Conservation (phyloP, 2,797 vertebrate genomes). For the Vireo griseus region DNA sequence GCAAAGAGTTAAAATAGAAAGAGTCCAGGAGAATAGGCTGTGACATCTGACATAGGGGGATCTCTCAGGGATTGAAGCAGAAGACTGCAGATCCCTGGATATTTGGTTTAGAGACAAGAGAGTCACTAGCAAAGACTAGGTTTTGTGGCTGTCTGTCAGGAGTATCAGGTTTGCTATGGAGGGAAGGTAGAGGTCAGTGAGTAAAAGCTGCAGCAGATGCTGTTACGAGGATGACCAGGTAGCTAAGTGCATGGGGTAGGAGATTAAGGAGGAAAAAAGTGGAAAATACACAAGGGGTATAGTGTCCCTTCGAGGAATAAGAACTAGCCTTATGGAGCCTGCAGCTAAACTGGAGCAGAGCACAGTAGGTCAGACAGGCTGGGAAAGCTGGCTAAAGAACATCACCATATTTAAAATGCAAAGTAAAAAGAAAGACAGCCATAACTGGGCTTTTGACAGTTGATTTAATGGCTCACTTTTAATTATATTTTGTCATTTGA, state of each 20-base stretch:
- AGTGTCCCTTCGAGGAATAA: background rate
- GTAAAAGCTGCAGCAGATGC: background rate
- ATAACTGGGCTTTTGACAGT: slow-evolving; percentile 49
- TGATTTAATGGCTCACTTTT: slow-evolving; percentile 59
- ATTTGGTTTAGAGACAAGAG: background rate
- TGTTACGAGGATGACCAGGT: background rate
- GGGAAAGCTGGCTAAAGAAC: background rate
- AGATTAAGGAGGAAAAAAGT: background rate
- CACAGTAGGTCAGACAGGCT: background rate
- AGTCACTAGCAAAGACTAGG: background rate
- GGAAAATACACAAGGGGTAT: background rate
- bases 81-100: background rate
- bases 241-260: background rate
- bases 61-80: background rate
- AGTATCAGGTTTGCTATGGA: background rate
- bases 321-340: background rate
- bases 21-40: background rate
- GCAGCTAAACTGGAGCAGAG: background rate
- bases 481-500: slow-evolving; percentile 68
- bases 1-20: background rate
- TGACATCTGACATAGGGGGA: background rate
- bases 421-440: background rate
- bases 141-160: background rate
- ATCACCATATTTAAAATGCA: background rate
- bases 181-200: background rate